phyloP scores from a whole-genome alignment of 2,888 invertebrate species.

The Euproctis similis region DNA sequence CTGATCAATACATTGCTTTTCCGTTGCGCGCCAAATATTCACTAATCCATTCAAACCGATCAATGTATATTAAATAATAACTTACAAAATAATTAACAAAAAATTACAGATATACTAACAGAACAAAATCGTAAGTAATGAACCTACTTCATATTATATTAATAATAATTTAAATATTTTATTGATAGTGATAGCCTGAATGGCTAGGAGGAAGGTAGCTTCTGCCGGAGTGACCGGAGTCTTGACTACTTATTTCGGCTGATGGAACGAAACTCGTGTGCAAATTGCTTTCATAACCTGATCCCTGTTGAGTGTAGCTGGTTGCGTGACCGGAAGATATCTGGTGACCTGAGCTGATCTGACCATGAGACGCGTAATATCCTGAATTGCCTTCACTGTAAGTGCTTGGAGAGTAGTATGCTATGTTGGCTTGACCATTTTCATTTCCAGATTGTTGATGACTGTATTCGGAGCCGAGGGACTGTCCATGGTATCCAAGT shows the following conservation, averaged over 20 bases:
- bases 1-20: no score
- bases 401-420: not conserved
- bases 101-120: not conserved
- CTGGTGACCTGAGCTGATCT: not conserved
- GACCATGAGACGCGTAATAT: not conserved
- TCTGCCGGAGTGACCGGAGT: not conserved
- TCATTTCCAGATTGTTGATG: conserved; percentile 1
- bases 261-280: not conserved
- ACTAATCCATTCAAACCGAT: no score
- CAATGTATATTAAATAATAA: no score
- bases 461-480: conserved; percentile 5
- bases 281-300: not conserved
- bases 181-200: not conserved
- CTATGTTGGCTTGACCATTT: conserved; percentile 1
- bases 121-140: not conserved
- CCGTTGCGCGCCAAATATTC: no score
- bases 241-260: not conserved
- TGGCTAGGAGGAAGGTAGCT: conserved; percentile 6
- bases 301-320: not conserved
- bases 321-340: not conserved
- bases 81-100: no score
- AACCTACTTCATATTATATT: not conserved
- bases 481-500: conserved; percentile 15
- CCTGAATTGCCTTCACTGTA: not conserved
- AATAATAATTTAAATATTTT: not conserved